These are phyloP conservation scores for Rafetus swinhoei DNA, from an alignment of 2,113 vertebrate genomes.

Conservation along the genomic window DNA sequence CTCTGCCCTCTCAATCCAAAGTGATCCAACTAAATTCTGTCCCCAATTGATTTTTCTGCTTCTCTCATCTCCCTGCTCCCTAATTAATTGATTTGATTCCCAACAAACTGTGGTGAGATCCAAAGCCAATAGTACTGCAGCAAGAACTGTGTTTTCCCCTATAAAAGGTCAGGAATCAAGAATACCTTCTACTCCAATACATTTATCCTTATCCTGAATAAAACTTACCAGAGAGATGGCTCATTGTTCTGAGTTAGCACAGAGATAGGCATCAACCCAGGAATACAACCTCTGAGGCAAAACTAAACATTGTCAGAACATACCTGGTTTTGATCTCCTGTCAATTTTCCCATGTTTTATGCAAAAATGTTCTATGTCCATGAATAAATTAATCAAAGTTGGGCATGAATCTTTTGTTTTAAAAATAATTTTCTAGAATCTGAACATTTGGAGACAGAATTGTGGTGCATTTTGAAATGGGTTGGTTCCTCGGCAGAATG, in stretches of 20 bases:
- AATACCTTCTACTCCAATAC: not conserved
- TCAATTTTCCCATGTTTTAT: not conserved
- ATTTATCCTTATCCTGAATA: not conserved
- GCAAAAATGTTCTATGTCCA: not conserved
- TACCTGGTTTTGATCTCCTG: not conserved
- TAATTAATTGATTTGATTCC: not conserved
- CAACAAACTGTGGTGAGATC: accelerated
- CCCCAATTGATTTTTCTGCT: not conserved
- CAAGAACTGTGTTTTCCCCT: not conserved
- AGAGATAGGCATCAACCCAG: not conserved
- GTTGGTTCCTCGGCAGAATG: not conserved
- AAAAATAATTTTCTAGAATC: not conserved
- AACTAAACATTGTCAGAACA: not conserved
- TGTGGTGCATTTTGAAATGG: not conserved
- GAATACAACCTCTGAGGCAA: not conserved
- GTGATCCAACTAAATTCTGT: not conserved
- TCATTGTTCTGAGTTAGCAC: not conserved
- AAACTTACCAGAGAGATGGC: not conserved
- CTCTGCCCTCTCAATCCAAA: conserved; percentile 38
- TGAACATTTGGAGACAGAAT: not conserved
- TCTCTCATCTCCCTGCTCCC: not conserved
- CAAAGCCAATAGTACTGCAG: accelerated
- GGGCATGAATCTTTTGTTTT: not conserved
- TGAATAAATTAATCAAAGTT: not conserved
- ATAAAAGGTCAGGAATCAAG: not conserved